Base-by-base conservation (phyloP, 2,888 invertebrate genomes). In the Coleophora flavipennella region DNA sequence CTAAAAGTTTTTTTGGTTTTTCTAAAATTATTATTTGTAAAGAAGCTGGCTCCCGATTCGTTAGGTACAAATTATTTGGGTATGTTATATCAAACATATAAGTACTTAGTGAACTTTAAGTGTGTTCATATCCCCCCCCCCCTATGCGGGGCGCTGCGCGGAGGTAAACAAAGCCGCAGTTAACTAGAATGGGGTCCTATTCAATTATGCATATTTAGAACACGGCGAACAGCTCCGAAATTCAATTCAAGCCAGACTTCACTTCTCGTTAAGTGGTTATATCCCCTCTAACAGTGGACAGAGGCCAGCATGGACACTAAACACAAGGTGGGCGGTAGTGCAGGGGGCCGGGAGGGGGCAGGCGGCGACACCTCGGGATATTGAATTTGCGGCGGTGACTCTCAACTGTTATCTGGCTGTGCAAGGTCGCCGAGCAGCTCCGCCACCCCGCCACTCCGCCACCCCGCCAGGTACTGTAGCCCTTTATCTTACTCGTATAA, bases 261-360 rank as follows among this genome's bases (percentile, higher is more conserved):
- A 69, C 65, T 70, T 62, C 67, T 68, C 76, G 83, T 77, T 81
- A 80, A 83, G 83, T 83, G 83, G 79, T 78, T 75, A 78, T 76
- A 79, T 74, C 73, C 76, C 70, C 69, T 67, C 60, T 58, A 64
- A 65, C 65, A 61, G 65, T 57, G 66, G 63, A 62, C 67, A 57
- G 65, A 59, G 75, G 63, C 59, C 57, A 60, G 61, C 66, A 64
- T 66, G 74, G 73, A 69, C 78, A 69, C 70, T 72, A 69, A 73
- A 73, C 70, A 66, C 69, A 63, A 71, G 73, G 70, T 64, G 68
- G 35, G 35, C 11, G 41, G 42, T 20, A 46, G 42, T 29, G 46
- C 43, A 49, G 42, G 51, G 43, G 42, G 51, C 42, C 53, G 48
- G 48, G 47, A 44, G 44, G 45, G 42, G 44, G 52, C 54, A 57